These are phyloP conservation scores for Desmophyllum pertusum DNA, from an alignment of 92 coral and sea anemone species.

Conservation along the genomic window DNA sequence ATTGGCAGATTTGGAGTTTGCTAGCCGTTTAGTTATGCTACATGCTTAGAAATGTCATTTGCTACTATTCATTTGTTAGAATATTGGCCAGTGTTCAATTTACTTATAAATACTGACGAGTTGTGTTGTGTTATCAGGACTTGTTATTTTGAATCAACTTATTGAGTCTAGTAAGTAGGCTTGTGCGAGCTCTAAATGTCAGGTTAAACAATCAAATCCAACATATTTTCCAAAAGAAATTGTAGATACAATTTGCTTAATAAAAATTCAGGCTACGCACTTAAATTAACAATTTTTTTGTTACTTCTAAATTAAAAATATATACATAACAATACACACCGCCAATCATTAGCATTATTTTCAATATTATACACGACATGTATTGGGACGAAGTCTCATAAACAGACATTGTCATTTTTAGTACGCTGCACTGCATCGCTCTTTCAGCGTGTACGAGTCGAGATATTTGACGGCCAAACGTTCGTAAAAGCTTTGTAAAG, in stretches of 20 bases:
- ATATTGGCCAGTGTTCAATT: neutral
- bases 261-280: no score
- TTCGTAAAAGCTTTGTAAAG: neutral
- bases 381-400: neutral
- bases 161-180: neutral
- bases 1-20: no score
- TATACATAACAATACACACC: neutral
- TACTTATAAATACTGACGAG: neutral
- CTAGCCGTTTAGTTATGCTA: neutral
- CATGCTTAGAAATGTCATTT: neutral
- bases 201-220: no score
- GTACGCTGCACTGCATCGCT: neutral
- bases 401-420: neutral
- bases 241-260: no score
- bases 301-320: no score
- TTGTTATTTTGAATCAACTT: neutral
- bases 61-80: neutral
- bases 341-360: neutral
- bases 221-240: no score
- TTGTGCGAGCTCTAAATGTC: neutral
- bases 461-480: neutral
- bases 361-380: neutral
- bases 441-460: neutral
- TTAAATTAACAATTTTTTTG: neutral
- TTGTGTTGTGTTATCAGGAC: neutral